phyloP scores from a whole-genome alignment of 1,140 invertebrate genomes.

The Rhopalosiphum padi region DNA sequence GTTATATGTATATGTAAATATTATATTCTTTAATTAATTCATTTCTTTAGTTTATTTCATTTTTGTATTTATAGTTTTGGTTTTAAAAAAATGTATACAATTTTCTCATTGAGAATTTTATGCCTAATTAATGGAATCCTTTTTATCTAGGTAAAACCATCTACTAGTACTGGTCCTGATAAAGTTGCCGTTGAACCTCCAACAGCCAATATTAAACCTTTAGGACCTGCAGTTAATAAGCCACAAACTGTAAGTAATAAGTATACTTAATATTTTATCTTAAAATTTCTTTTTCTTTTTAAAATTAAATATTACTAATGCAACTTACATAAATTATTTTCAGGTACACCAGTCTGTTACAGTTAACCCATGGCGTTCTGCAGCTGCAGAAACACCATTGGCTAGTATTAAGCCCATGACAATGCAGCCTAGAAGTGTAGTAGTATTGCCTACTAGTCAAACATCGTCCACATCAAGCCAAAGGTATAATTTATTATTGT shows the following conservation, averaged over 20 bases:
- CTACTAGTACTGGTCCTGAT: conserved; percentile 71
- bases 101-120: not conserved
- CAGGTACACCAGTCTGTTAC: conserved; percentile 61
- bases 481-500: conserved; percentile 14
- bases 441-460: conserved; percentile 77
- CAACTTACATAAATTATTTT: not conserved
- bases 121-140: not conserved
- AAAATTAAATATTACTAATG: not conserved
- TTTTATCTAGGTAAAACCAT: conserved; percentile 68
- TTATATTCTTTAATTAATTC: not conserved
- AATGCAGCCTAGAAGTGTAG: conserved; percentile 74
- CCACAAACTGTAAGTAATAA: conserved; percentile 62
- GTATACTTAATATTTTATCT: not conserved
- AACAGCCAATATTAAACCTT: conserved; percentile 92
- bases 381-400: conserved; percentile 77
- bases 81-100: not conserved
- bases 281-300: not conserved
- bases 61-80: not conserved
- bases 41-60: not conserved
- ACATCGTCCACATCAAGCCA: conserved; percentile 63
- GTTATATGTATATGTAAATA: not conserved
- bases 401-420: conserved; percentile 91
- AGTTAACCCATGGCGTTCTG: conserved; percentile 63
- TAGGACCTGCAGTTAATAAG: conserved; percentile 69
- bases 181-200: conserved; percentile 79